Evolutionary conservation across 2,113 vertebrate species (phyloP), one percentile per base, ranked within the genome.

Genomic region (Thamnophis sirtalis): DNA sequence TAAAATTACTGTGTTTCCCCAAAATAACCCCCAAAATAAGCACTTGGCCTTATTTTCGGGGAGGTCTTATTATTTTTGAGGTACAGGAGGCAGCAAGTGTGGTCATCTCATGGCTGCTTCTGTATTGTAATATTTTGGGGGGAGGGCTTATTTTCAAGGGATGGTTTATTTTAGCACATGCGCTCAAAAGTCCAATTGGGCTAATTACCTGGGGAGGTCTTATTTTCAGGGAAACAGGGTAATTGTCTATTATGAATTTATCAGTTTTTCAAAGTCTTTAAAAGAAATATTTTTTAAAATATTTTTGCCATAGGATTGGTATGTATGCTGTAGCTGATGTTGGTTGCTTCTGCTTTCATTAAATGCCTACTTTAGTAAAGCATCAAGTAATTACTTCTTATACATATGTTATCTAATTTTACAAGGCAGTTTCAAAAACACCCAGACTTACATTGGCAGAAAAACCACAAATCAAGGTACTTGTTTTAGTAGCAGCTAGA

Each of bases 391-490:
- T 94, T 91, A 94, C 91, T 95, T 60, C 91, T 96, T 94, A 95
- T 90, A 68, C 92, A 95, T 94, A 94, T 94, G 95, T 95, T 93
- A 93, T 87, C 93, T 93, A 89, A 88, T 94, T 96, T 95, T 95
- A 96, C 84, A 87, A 91, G 73, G 92, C 73, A 93, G 17, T 54
- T 94, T 96, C 94, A 94, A 95, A 94, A 95, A 94, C 54, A 96
- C 48, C 90, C 94, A 88, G 95, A 95, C 93, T 95, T 95, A 95
- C 87, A 94, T 9, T 94, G 90, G 95, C 60, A 63, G 0, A 0
- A 91, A 95, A 96, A 91, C 91, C 94, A 96, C 93, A 96, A 95
- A 95, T 96, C 95, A 95, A 92, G 90, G 86, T 94, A 43, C 38
- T 88, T 96, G 91, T 93, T 96, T 93, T 88, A 89, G 95, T 93